A percentile compares a stretch with the other conserved stretches of the same genome.
Evolutionary conservation across 2,888 invertebrate species (phyloP).

Genomic region (Hymenopus coronatus): DNA sequence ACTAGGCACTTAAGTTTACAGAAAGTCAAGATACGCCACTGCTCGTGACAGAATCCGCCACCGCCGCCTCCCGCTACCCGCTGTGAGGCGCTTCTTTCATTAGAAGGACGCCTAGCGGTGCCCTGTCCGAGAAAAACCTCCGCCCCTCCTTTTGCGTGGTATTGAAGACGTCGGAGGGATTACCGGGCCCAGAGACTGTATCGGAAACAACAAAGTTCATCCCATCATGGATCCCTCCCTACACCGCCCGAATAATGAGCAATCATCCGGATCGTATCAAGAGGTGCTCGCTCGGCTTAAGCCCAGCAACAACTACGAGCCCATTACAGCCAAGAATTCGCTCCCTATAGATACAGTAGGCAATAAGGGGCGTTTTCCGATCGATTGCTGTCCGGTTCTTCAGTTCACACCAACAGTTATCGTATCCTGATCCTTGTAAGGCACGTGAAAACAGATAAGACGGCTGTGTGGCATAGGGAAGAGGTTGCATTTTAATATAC

Average conservation of each 20-base stretch:
- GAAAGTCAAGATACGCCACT: too few relatives aligned
- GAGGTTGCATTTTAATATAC: too few relatives aligned
- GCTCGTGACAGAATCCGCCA: neutral
- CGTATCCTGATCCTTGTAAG: too few relatives aligned
- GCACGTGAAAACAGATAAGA: too few relatives aligned
- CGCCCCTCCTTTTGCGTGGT: neutral
- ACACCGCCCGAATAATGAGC: conserved; percentile 10
- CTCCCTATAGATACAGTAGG: neutral
- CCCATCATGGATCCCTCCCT: neutral
- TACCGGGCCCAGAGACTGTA: neutral
- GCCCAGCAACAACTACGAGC: neutral
- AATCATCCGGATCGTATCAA: neutral
- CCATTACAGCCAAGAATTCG: neutral
- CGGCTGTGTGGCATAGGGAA: too few relatives aligned
- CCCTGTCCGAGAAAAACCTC: neutral
- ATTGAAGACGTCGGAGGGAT: neutral
- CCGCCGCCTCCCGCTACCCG: conserved; percentile 1
- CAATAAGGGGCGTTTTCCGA: neutral
- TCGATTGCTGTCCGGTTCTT: neutral
- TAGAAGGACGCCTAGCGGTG: conserved; percentile 14
- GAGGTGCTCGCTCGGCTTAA: neutral
- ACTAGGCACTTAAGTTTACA: too few relatives aligned
- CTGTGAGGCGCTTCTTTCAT: conserved; percentile 28
- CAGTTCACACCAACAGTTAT: neutral
- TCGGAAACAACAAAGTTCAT: conserved; percentile 12